These are phyloP conservation scores for Cybosia mesomella DNA, from an alignment of 2,888 invertebrate species.

Conservation along the genomic window DNA sequence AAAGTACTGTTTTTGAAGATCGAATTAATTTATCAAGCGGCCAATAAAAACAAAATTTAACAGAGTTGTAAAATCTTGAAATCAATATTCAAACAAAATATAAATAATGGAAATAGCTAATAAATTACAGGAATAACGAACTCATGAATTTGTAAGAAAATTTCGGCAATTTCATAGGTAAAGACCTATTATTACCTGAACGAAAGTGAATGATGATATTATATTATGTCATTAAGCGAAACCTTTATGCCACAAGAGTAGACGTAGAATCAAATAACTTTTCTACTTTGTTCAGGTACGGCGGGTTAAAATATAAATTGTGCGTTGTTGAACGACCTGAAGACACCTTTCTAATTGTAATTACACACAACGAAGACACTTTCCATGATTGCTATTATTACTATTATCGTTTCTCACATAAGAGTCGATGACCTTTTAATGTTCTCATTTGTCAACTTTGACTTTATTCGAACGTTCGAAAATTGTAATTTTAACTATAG, in stretches of 20 bases:
- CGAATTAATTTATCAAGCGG: too few relatives aligned
- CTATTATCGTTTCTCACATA: constrained; percentile 27
- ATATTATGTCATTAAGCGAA: too few relatives aligned
- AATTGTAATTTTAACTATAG: background rate
- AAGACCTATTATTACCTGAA: background rate
- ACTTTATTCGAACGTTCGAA: background rate
- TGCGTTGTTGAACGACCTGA: constrained; percentile 29
- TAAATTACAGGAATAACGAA: too few relatives aligned
- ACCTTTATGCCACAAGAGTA: constrained; percentile 29
- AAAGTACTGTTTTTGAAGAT: too few relatives aligned
- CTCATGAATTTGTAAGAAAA: too few relatives aligned
- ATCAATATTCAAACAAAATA: too few relatives aligned
- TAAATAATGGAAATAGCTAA: too few relatives aligned
- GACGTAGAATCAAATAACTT: constrained; percentile 36
- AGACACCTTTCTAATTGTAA: constrained; percentile 34
- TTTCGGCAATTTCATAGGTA: too few relatives aligned
- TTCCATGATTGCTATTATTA: constrained; percentile 26
- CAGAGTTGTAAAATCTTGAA: too few relatives aligned
- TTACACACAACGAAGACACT: constrained; percentile 10
- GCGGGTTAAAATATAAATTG: constrained; percentile 36
- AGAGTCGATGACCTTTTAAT: background rate
- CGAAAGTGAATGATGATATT: background rate
- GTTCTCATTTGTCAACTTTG: background rate
- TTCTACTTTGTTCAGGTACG: constrained; percentile 32
- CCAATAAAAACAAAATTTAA: too few relatives aligned